Evolutionary conservation across 2,113 vertebrate species (phyloP), one percentile per base, ranked within the genome.

Genomic region (Oriolus oriolus): DNA sequence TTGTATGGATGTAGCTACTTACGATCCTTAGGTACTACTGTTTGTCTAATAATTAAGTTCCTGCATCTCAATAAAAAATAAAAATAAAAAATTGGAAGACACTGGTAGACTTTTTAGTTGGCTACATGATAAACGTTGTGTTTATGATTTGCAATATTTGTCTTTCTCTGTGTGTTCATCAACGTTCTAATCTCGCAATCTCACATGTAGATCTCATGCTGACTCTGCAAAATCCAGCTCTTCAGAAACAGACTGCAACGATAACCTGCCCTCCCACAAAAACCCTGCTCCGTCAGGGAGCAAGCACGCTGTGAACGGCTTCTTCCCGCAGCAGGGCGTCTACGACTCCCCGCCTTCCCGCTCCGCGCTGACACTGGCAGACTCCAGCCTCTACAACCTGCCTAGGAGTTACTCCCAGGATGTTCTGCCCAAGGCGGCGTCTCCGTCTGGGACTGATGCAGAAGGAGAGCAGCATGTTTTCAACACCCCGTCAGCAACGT

Each of bases 181-280:
- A 69, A 19, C 27, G 8, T 66, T 89, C 82, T 35, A 33, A 94
- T 95, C 76, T 88, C 57, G 33, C 75, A 24, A 75, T 96, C 75
- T 97, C 87, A 61, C 13, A 8, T 69, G 71, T 82, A 99, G 99
- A 98, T 97, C 98, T 73, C 98, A 98, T 7, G 93, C 97, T 18
- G 99, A 99, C 91, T 98, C 98, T 35, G 98, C 98, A 59, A 99
- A 99, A 97, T 98, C 98, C 96, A 98, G 98, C 96, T 99, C 98
- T 66, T 99, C 99, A 45, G 99, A 99, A 97, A 99, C 99, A 70
- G 99, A 99, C 98, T 99, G 99, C 98, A 99, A 99, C 27, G 99
- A 99, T 97, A 99, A 99, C 66, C 97, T 99, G 91, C 98, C 99
- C 69, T 98, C 98, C 69, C 99, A 99, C 95, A 99, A 99, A 97